Evolutionary conservation across 2,113 vertebrate genomes (phyloP), one percentile per base, ranked within the genome.

Genomic region (Ardeotis arabs): DNA sequence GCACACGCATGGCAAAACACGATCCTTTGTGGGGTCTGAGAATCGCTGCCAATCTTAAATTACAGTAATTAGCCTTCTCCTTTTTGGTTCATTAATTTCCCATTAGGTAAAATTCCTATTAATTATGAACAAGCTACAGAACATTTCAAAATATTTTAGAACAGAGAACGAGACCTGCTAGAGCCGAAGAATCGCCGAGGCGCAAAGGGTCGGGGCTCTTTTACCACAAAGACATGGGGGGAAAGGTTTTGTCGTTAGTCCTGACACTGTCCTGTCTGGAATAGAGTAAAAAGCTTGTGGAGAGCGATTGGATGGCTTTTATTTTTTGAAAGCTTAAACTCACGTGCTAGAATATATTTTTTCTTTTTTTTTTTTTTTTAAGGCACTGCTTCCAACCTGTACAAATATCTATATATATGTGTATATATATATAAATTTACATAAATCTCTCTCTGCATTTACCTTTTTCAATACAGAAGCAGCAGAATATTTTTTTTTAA

Each of bases 21-120:
- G 56, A 27, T 60, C 79, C 79, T 90, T 90, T 84, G 92, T 93
- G 92, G 90, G 90, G 73, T 44, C 83, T 88, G 82, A 55, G 52
- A 88, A n/a, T 41, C n/a, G 5, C 88, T 78, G 93, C 96, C 95
- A 94, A 53, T 84, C 95, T 90, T 76, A 90, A 80, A 94, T 96
- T 93, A 94, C 52, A 59, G 64, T 90, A 94, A 96, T 96, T 95
- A 95, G 74, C 89, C 74, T 53, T 82, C 84, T 95, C 84, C 87
- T 96, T 91, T 94, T 93, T 89, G 95, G 45, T 92, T 94, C 96
- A 87, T 97, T 96, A 95, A 95, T 92, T 95, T 93, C 77, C 89
- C 81, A 95, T 97, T 96, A 95, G 80, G 86, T 87, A 73, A 95
- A 95, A 96, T 94, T 80, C 81, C 89, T 96, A 94, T 94, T 95